Evolutionary conservation across 2,888 invertebrate genomes (phyloP).

Genomic region (Beris morrisii): DNA sequence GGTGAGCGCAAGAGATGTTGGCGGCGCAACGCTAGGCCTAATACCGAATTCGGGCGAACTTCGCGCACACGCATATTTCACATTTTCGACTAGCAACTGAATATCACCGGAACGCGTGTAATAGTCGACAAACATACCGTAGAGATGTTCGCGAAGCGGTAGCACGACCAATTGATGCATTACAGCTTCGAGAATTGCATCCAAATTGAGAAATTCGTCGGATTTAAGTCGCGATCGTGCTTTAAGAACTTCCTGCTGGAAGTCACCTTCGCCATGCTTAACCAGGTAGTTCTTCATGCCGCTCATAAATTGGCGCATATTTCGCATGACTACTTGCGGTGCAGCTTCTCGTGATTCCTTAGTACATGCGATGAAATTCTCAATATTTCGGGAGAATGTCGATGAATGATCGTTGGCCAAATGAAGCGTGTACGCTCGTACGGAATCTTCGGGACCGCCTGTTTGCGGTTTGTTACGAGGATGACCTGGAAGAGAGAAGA

Average conservation of each 20-base stretch:
- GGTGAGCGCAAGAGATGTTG: constrained; percentile 73
- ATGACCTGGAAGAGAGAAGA: constrained; percentile 64
- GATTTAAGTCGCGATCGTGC: constrained; percentile 69
- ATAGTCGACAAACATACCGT: constrained; percentile 83
- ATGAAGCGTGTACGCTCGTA: constrained; percentile 77
- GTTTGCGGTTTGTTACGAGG: constrained; percentile 63
- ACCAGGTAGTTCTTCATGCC: constrained; percentile 98
- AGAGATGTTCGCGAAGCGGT: constrained; percentile 81
- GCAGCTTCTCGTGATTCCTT: constrained; percentile 85
- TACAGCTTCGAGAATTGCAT: constrained; percentile 92
- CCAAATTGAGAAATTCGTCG: constrained; percentile 92
- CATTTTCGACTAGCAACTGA: constrained; percentile 63
- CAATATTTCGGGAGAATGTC: constrained; percentile 89
- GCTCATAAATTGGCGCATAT: constrained; percentile 95
- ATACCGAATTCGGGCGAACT: constrained; percentile 54
- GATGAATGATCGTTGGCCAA: constrained; percentile 83
- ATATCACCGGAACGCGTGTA: constrained; percentile 77
- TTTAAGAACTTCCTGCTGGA: constrained; percentile 84
- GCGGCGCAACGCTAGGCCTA: constrained; percentile 70
- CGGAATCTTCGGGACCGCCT: constrained; percentile 69
- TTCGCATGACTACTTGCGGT: constrained; percentile 85
- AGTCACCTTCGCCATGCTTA: constrained; percentile 91
- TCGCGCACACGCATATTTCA: constrained; percentile 54
- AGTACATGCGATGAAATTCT: constrained; percentile 92
- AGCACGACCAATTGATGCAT: constrained; percentile 89